Conservation (phyloP, 2,888 invertebrate genomes). For the Drosophila birchii region DNA sequence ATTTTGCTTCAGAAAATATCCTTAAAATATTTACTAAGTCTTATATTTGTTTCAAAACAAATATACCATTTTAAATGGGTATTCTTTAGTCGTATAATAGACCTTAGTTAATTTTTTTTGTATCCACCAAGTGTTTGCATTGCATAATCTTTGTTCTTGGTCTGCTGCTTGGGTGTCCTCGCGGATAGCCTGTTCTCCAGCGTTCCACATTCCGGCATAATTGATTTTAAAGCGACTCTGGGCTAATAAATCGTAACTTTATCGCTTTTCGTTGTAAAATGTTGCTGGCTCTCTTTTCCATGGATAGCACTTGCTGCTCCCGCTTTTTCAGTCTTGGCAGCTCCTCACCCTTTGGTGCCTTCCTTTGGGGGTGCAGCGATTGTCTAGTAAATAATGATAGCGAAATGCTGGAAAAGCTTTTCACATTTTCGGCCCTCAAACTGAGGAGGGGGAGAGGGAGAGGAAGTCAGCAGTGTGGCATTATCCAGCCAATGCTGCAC, state of each 20-base stretch:
- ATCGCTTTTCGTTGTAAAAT: slow-evolving; percentile 77
- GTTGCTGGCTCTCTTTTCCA: slow-evolving; percentile 39
- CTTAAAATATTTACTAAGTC: no score
- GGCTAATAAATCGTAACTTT: slow-evolving; percentile 84
- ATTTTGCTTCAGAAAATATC: background rate
- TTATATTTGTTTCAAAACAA: no score
- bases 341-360: slow-evolving; percentile 16
- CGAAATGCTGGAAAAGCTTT: slow-evolving; percentile 52
- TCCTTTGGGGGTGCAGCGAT: slow-evolving; percentile 46
- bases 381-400: slow-evolving; percentile 75
- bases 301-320: slow-evolving; percentile 49
- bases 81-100: slow-evolving; percentile 6
- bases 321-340: slow-evolving; percentile 44
- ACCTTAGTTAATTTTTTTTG: slow-evolving; percentile 4
- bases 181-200: slow-evolving; percentile 51
- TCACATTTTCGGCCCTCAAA: slow-evolving; percentile 50
- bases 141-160: slow-evolving; percentile 69
- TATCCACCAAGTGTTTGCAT: slow-evolving; percentile 70
- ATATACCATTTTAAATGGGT: background rate
- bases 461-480: slow-evolving; percentile 1
- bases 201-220: slow-evolving; percentile 84
- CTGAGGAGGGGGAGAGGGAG: background rate
- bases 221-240: slow-evolving; percentile 82
- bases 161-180: slow-evolving; percentile 68
- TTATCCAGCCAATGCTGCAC: slow-evolving; percentile 62